Base-by-base conservation (phyloP, 2,888 invertebrate species). In the Strigamia transsilvanica region DNA sequence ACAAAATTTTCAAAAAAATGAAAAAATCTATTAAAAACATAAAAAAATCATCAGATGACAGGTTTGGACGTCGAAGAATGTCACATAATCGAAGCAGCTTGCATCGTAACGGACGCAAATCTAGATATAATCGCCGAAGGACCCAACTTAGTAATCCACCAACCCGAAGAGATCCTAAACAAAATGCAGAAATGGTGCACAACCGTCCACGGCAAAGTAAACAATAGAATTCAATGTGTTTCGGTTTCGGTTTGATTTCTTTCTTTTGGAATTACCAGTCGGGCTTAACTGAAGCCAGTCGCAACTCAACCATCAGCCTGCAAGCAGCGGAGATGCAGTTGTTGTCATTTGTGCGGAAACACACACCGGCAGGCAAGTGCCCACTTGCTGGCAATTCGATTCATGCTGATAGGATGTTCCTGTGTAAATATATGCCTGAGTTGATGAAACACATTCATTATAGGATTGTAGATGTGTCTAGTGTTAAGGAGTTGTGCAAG, bases 401-500 rank as follows among this genome's bases (percentile, higher is more conserved):
- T 4, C 94, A 95, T 85, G 92, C 93, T 91, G 98, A 99, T 87
- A 90, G 94, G 84, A 85, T 93, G 81, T 99, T 98, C 88, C 87
- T 99, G 32, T 87, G 88, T 13, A 93, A 94, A 88, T 92, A 93
- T 86, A 95, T 98, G 94, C 97, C 96, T 0, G 89, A 85, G 73
- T 88, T 98, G 7, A 87, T 93, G 86, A 87, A 91, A 0, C 94
- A 96, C 87, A 89, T 98, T 84, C 97, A 98, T 87, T 97, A 98
- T 88, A 91, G 98, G 85, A 93, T 96, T 77, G 92, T 99, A 84
- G 99, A 99, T 90, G 97, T 98, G 2, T 95, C 94, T 46, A 92
- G 94, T 0, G 88, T 99, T 21, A 98, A 97, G 87, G 97, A 98
- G 88, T 87, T 98, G 32, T 87, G 89, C 85, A 88, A 81, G 85